A percentile compares a stretch with the other conserved stretches of the same genome.
These are phyloP conservation scores for Stercorarius parasiticus DNA, from an alignment of 2,113 vertebrate species.

Conservation along the genomic window DNA sequence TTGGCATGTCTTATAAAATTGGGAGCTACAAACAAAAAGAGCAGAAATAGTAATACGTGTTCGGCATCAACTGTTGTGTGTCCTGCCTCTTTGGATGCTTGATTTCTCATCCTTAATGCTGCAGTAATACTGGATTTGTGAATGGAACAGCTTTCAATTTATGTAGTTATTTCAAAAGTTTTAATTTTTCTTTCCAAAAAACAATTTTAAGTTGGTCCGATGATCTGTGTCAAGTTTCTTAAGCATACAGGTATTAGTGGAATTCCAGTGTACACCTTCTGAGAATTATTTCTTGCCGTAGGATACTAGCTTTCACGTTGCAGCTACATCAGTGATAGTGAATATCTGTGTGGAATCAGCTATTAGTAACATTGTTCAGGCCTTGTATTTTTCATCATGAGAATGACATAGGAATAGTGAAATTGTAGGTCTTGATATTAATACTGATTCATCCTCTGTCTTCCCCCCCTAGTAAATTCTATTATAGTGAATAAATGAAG, in stretches of 20 bases:
- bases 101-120: constrained; percentile 55
- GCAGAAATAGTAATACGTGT: neutral
- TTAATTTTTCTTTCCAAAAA: neutral
- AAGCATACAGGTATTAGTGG: neutral
- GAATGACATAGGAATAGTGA: neutral
- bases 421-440: constrained; percentile 15
- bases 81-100: constrained; percentile 46
- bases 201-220: neutral
- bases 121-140: neutral
- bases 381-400: neutral
- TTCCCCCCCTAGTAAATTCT: neutral
- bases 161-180: neutral
- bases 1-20: neutral
- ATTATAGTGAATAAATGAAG: constrained; percentile 2
- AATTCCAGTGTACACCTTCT: neutral
- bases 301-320: neutral
- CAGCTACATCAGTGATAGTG: neutral
- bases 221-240: constrained; percentile 10
- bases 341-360: neutral
- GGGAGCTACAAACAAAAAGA: neutral
- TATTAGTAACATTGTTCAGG: neutral
- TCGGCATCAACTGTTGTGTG: neutral
- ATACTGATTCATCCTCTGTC: constrained; percentile 9
- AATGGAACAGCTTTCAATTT: neutral
- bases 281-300: neutral